phyloP scores from a whole-genome alignment of 2,797 vertebrate species.

The Prionace glauca region DNA sequence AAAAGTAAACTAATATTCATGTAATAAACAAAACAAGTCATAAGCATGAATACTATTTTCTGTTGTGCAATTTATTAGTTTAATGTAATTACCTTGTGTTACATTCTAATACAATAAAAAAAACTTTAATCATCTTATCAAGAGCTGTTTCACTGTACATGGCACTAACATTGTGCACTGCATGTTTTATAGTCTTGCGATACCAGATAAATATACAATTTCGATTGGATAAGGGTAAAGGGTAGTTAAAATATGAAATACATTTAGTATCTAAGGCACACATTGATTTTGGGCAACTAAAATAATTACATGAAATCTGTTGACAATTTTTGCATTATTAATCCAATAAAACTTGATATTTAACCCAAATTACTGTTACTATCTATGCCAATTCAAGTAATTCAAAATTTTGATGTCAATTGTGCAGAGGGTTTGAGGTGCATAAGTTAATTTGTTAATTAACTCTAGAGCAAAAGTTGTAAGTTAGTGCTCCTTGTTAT shows the following conservation, averaged over 20 bases:
- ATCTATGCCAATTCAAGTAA: neutral
- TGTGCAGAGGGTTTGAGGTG: neutral
- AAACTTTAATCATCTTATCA: neutral
- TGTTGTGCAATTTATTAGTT: neutral
- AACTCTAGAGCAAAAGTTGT: neutral
- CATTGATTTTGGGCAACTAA: neutral
- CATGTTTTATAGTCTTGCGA: neutral
- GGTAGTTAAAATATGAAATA: neutral
- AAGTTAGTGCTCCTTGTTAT: neutral
- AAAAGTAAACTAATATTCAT: neutral
- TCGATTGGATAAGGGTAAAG: neutral
- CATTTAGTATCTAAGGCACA: neutral
- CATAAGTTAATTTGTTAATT: neutral
- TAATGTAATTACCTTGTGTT: neutral
- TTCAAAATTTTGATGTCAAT: neutral
- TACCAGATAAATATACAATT: neutral
- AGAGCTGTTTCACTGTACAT: neutral
- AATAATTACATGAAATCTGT: neutral
- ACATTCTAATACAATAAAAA: neutral
- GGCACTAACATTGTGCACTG: neutral
- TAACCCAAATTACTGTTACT: neutral
- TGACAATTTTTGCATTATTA: neutral
- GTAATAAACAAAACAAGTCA: neutral
- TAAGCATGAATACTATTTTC: neutral
- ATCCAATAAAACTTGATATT: neutral